phyloP scores from a whole-genome alignment of 2,888 invertebrate species.

The Automeris io region DNA sequence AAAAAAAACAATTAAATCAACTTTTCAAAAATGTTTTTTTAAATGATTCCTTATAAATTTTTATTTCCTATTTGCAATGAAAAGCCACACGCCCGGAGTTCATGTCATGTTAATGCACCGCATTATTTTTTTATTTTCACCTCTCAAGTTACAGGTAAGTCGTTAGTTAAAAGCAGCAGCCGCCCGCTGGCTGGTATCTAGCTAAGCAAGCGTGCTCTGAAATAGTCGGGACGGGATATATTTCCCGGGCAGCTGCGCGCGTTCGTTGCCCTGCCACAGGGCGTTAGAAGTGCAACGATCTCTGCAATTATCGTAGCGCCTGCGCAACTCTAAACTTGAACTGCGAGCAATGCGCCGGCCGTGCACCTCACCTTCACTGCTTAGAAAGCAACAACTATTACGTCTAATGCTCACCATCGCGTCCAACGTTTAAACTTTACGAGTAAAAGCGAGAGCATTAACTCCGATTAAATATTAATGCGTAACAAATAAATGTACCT shows the following conservation, averaged over 20 bases:
- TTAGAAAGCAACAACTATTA: conserved; percentile 71
- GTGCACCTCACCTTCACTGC: conserved; percentile 71
- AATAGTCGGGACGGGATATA: conserved; percentile 74
- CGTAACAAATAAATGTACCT: too few relatives aligned
- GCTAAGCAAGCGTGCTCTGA: conserved; percentile 62
- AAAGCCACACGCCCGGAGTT: conserved; percentile 10
- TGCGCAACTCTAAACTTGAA: conserved; percentile 68
- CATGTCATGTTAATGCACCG: conserved; percentile 19
- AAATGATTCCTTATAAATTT: not conserved
- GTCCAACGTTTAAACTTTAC: conserved; percentile 24
- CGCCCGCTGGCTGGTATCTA: conserved; percentile 38
- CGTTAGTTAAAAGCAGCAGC: conserved; percentile 41
- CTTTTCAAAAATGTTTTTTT: too few relatives aligned
- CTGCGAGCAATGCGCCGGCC: conserved; percentile 54
- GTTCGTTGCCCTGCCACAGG: conserved; percentile 69
- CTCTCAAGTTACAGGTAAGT: conserved; percentile 58
- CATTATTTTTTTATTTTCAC: conserved; percentile 24
- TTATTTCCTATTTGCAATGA: not conserved
- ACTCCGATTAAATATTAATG: too few relatives aligned
- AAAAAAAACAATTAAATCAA: too few relatives aligned
- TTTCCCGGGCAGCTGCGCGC: conserved; percentile 74
- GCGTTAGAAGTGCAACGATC: conserved; percentile 75
- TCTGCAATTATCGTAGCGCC: conserved; percentile 58
- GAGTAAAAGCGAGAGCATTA: conserved; percentile 69
- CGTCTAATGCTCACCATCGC: conserved; percentile 42